Evolutionary conservation across 2,113 vertebrate species (phyloP).

Genomic region (Pungitius pungitius): DNA sequence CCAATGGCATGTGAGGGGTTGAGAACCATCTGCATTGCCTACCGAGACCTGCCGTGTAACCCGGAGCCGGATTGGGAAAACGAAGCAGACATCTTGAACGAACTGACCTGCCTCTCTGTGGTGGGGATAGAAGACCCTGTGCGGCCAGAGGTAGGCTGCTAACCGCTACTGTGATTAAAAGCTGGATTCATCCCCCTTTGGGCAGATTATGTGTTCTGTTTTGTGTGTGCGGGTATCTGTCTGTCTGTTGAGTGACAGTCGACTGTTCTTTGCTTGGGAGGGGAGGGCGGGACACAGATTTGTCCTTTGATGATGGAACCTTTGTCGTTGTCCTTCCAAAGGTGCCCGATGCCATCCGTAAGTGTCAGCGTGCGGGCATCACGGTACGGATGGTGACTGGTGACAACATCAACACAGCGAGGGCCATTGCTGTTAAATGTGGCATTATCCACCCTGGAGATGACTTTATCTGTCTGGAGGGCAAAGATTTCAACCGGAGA

Average conservation of each 20-base stretch:
- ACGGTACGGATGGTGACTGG: conserved; percentile 93
- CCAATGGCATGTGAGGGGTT: conserved; percentile 92
- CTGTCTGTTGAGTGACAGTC: neutral
- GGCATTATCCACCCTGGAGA: conserved; percentile 91
- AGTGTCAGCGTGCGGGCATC: conserved; percentile 92
- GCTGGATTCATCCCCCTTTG: neutral
- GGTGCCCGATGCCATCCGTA: conserved; percentile 91
- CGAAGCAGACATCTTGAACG: conserved; percentile 85
- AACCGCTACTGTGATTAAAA: neutral
- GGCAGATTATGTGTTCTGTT: neutral
- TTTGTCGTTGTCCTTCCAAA: conserved; percentile 49
- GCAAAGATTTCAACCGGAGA: conserved; percentile 91
- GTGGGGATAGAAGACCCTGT: conserved; percentile 93
- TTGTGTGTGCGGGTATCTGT: neutral
- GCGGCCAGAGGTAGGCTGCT: conserved; percentile 84
- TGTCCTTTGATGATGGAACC: neutral
- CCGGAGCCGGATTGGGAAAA: conserved; percentile 91
- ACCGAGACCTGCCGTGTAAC: conserved; percentile 82
- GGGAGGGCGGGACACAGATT: neutral
- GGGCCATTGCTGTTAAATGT: conserved; percentile 90
- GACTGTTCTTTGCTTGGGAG: neutral
- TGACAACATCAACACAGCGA: conserved; percentile 91
- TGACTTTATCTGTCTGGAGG: conserved; percentile 90
- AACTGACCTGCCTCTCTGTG: conserved; percentile 88
- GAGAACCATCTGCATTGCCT: conserved; percentile 90